Evolutionary conservation across 2,797 vertebrate species (phyloP).

Genomic region (Pipistrellus nathusii): DNA sequence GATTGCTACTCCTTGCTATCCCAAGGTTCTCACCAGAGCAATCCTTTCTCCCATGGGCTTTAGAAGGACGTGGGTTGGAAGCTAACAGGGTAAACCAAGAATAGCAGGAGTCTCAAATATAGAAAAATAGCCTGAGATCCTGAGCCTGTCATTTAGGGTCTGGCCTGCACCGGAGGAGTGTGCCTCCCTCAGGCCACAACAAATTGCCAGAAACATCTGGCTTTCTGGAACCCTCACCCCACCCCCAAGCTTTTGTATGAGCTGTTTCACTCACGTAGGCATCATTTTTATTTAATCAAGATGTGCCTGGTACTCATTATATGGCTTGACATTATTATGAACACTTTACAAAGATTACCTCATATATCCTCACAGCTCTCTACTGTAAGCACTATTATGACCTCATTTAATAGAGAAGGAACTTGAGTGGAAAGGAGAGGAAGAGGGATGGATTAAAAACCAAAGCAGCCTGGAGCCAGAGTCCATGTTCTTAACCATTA

Average conservation of each 20-base stretch:
- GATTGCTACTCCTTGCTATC: not conserved
- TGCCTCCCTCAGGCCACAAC: not conserved
- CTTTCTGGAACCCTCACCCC: not conserved
- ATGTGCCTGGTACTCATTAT: not conserved
- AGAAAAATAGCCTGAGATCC: slow-evolving; percentile 20
- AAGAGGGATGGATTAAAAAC: not conserved
- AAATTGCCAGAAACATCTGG: slow-evolving; percentile 14
- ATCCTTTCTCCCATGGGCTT: slow-evolving; percentile 18
- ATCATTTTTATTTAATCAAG: slow-evolving; percentile 40
- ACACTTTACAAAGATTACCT: slow-evolving; percentile 35
- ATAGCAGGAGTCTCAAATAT: not conserved
- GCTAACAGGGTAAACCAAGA: slow-evolving; percentile 1
- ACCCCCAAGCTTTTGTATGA: not conserved
- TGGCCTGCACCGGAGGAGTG: not conserved
- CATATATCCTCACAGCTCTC: slow-evolving; percentile 9
- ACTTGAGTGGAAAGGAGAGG: not conserved
- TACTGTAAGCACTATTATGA: not conserved
- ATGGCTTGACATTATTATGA: slow-evolving; percentile 21
- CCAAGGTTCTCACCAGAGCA: slow-evolving; percentile 10
- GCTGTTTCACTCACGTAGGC: not conserved
- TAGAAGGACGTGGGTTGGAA: not conserved
- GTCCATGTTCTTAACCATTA: not conserved
- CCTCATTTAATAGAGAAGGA: slow-evolving; percentile 11
- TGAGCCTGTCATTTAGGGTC: not conserved
- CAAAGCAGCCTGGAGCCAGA: not conserved